A percentile compares a stretch with the other conserved stretches of the same genome.
phyloP scores from a whole-genome alignment of 2,888 invertebrate species.

The Trichogramma evanescens region DNA sequence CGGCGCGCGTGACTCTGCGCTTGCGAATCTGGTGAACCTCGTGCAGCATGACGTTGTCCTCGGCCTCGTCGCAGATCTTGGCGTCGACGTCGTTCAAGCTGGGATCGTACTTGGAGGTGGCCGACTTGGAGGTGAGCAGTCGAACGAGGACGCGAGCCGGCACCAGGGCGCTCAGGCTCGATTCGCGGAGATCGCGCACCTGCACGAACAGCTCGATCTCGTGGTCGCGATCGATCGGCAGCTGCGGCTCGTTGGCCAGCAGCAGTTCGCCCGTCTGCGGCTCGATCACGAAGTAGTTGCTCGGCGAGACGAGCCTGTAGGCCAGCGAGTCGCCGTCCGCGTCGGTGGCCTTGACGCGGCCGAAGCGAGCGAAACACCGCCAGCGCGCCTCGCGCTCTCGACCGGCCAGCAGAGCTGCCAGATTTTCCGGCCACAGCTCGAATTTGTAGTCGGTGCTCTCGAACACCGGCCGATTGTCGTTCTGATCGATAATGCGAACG shows the following conservation, averaged over 20 bases:
- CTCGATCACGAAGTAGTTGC: constrained; percentile 78
- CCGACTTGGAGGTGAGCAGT: constrained; percentile 49
- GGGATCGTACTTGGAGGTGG: constrained; percentile 43
- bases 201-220: constrained; percentile 64
- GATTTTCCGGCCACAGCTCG: constrained; percentile 49
- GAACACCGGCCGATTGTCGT: constrained; percentile 87
- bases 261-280: constrained; percentile 89
- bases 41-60: constrained; percentile 21
- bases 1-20: constrained; percentile 66
- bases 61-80: constrained; percentile 9
- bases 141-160: constrained; percentile 73
- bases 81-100: background rate
- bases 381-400: constrained; percentile 52
- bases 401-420: constrained; percentile 21
- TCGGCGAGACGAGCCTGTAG: constrained; percentile 74
- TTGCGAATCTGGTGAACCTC: constrained; percentile 47
- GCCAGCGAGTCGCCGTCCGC: constrained; percentile 88
- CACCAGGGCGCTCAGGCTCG: constrained; percentile 62
- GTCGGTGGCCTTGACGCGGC: constrained; percentile 79
- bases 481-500: constrained; percentile 74
- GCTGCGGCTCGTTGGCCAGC: constrained; percentile 70
- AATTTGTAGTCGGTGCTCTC: constrained; percentile 72
- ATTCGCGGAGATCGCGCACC: constrained; percentile 75
- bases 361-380: constrained; percentile 76
- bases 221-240: constrained; percentile 51